These are phyloP conservation scores for Paedocypris sp. DNA, from an alignment of 2,113 vertebrate species.

Conservation along the genomic window DNA sequence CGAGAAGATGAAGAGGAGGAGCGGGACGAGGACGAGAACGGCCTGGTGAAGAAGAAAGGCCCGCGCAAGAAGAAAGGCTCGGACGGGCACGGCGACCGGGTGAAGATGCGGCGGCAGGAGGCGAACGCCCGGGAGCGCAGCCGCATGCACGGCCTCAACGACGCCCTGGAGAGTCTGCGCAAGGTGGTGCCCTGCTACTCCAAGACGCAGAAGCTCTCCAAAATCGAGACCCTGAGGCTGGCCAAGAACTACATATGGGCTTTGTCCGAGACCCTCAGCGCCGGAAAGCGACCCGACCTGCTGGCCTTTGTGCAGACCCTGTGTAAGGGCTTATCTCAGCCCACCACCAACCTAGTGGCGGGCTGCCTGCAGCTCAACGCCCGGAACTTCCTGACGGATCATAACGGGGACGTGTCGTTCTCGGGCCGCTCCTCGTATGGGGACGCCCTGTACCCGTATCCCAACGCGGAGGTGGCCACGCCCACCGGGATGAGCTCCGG, in stretches of 20 bases:
- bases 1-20: slow-evolving; percentile 65
- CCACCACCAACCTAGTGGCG: slow-evolving; percentile 96
- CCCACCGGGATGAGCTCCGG: slow-evolving; percentile 76
- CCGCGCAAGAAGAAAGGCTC: slow-evolving; percentile 85
- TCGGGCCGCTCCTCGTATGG: slow-evolving; percentile 76
- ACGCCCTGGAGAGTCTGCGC: slow-evolving; percentile 89
- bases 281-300: slow-evolving; percentile 91
- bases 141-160: slow-evolving; percentile 93
- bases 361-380: slow-evolving; percentile 98
- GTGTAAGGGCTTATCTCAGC: slow-evolving; percentile 97
- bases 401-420: slow-evolving; percentile 78
- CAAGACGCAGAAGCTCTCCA: slow-evolving; percentile 97
- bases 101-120: slow-evolving; percentile 85
- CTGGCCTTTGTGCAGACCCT: slow-evolving; percentile 95
- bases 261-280: slow-evolving; percentile 91
- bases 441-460: slow-evolving; percentile 83
- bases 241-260: slow-evolving; percentile 99
- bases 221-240: slow-evolving; percentile 94
- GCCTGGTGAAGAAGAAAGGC: slow-evolving; percentile 74
- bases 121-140: slow-evolving; percentile 90
- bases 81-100: slow-evolving; percentile 75
- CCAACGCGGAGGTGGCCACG: slow-evolving; percentile 78
- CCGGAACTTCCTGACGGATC: slow-evolving; percentile 89
- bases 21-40: slow-evolving; percentile 77
- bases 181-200: slow-evolving; percentile 99